phyloP scores from a whole-genome alignment of 2,113 vertebrate species.

The Coryphaenoides rupestris region DNA sequence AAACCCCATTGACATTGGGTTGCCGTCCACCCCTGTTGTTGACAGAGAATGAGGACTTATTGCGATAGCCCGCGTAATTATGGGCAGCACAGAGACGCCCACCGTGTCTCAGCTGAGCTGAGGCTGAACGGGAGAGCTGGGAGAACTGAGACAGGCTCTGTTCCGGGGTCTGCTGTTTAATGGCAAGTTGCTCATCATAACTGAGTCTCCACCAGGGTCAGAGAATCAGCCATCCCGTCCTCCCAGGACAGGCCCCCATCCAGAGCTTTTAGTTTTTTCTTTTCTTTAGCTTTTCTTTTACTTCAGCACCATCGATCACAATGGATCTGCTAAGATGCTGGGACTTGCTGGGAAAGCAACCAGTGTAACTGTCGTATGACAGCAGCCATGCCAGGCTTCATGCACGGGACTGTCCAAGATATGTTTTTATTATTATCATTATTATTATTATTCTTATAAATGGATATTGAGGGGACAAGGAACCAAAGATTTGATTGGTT shows the following conservation, averaged over 20 bases:
- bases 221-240: slow-evolving; percentile 69
- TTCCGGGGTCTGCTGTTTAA: slow-evolving; percentile 77
- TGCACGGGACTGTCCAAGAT: slow-evolving; percentile 10
- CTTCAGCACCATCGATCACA: not conserved
- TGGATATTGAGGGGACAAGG: not conserved
- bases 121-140: slow-evolving; percentile 42
- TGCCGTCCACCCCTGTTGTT: slow-evolving; percentile 80
- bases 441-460: too few relatives aligned
- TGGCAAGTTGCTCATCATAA: slow-evolving; percentile 80
- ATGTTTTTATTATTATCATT: slow-evolving; percentile 32
- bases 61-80: slow-evolving; percentile 79
- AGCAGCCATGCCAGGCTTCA: slow-evolving; percentile 21
- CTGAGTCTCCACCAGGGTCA: slow-evolving; percentile 82
- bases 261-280: slow-evolving; percentile 17
- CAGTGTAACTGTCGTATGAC: not conserved
- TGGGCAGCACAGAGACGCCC: slow-evolving; percentile 68
- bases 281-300: slow-evolving; percentile 22
- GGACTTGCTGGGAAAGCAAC: not conserved
- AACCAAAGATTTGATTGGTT: too few relatives aligned
- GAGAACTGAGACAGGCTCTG: slow-evolving; percentile 66
- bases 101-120: slow-evolving; percentile 26
- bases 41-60: slow-evolving; percentile 86
- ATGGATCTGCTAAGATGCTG: slow-evolving; percentile 25
- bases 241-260: slow-evolving; percentile 56
- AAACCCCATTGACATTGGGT: slow-evolving; percentile 82